These are phyloP conservation scores for Orbicella faveolata DNA, from an alignment of 64 coral and sea anemone species.

Conservation along the genomic window DNA sequence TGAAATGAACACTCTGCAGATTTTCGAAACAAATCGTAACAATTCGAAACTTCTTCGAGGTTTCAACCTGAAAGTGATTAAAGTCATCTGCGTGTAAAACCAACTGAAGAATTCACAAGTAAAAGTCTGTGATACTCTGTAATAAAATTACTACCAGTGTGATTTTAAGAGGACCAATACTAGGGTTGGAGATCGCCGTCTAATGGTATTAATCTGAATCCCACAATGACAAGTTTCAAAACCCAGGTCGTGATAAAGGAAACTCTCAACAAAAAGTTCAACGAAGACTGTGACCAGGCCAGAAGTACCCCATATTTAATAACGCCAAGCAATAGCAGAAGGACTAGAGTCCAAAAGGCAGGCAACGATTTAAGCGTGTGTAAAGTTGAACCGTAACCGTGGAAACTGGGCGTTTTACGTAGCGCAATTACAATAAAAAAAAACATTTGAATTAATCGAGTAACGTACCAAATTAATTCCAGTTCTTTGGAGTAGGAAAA, in stretches of 20 bases:
- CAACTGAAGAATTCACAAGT: not conserved
- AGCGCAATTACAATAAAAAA: not conserved
- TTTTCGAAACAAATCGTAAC: not conserved
- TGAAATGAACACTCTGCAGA: not conserved
- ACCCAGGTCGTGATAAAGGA: not conserved
- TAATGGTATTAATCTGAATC: not conserved
- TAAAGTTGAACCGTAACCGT: not conserved
- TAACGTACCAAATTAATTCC: not conserved
- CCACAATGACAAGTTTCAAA: not conserved
- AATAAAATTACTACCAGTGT: not conserved
- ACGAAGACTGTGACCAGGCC: not conserved
- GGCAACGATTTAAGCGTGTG: not conserved
- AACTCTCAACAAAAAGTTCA: not conserved
- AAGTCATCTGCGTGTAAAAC: not conserved
- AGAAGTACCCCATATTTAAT: not conserved
- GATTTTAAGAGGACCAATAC: not conserved
- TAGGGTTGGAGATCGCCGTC: not conserved
- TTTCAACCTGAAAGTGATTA: not conserved
- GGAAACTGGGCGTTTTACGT: not conserved
- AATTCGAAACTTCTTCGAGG: not conserved
- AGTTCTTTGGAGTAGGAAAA: not conserved
- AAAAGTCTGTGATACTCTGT: not conserved
- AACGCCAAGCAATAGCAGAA: not conserved
- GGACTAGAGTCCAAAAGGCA: not conserved
- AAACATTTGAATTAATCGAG: not conserved